These are phyloP conservation scores for Scaptomyza tumidula DNA, from an alignment of 2,888 invertebrate species.

Conservation along the genomic window DNA sequence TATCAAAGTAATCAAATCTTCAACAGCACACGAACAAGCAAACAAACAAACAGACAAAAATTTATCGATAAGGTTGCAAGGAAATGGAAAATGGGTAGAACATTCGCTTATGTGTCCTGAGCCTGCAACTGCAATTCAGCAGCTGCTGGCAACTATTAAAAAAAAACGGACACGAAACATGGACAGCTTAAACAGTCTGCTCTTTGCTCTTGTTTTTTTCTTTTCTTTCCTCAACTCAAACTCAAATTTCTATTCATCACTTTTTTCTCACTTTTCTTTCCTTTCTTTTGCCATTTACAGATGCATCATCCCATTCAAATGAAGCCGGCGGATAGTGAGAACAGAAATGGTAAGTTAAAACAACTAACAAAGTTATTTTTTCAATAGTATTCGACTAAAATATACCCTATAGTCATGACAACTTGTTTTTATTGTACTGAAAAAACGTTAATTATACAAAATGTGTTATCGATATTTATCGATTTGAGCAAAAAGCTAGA, in stretches of 20 bases:
- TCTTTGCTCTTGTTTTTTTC: slow-evolving; percentile 25
- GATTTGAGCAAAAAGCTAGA: too few species aligned
- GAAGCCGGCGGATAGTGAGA: slow-evolving; percentile 99
- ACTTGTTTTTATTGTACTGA: neutral
- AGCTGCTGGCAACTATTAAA: slow-evolving; percentile 31
- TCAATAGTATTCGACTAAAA: neutral
- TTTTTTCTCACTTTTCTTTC: neutral
- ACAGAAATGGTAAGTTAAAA: slow-evolving; percentile 96
- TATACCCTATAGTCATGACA: neutral
- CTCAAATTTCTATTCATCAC: neutral
- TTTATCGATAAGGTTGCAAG: slow-evolving; percentile 3
- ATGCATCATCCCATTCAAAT: slow-evolving; percentile 99
- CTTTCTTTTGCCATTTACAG: slow-evolving; percentile 86
- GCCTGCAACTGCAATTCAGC: slow-evolving; percentile 44
- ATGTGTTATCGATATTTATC: neutral
- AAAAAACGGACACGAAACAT: slow-evolving; percentile 7
- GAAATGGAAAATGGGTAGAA: too few species aligned
- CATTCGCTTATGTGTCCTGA: slow-evolving; percentile 20
- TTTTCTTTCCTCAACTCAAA: neutral
- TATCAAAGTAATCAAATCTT: slow-evolving; percentile 64
- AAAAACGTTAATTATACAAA: too few species aligned
- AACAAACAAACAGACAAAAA: slow-evolving; percentile 3
- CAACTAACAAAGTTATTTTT: neutral
- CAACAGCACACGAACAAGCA: slow-evolving; percentile 15
- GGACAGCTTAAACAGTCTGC: slow-evolving; percentile 16